Base-by-base conservation (phyloP, 2,113 vertebrate species). In the Scartelaos histophorus region DNA sequence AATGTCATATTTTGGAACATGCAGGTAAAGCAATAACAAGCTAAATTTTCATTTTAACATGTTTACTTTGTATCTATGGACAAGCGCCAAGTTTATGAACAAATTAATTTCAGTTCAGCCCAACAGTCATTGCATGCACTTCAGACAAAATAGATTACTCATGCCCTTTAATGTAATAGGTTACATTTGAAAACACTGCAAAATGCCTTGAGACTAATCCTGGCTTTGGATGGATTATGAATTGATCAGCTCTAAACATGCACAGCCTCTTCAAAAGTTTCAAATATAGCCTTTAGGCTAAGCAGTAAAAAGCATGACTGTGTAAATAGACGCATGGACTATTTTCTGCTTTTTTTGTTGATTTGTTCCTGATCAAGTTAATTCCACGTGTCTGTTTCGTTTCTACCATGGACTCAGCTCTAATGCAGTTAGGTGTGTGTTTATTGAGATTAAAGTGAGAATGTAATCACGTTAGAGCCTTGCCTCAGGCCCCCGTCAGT, bases 361-460 rank as follows among this genome's bases (percentile, higher is more conserved):
- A 65, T 78, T 7, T 21, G 70, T 65, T 46, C 46, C 38, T 67
- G 71, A 83, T 82, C 64, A 77, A 53, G 38, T 46, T 53, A 16
- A 68, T 53, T 70, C 66, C 75, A 11, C 25, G 49, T 57, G 61
- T 16, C 43, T 78, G 45, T 70, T 81, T 47, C 45, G 19, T 51
- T 66, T 79, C 43, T 25, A 62, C 57, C 49, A 58, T 3, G 25
- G 24, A 83, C 68, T 62, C 73, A 71, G 66, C 69, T 85, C 70
- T 76, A 82, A 85, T 82, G 80, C 58, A 69, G 67, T 85, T 85
- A 77, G 38, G 64, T 81, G 67, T 80, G 67, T 80, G 77, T 87
- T 88, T 82, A 86, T 78, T 77, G 75, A 83, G 86, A 83, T 88
- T 80, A 80, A 81, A 85, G 67, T 84, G 72, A 79, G 76, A 82